phyloP scores from a whole-genome alignment of 2,113 vertebrate genomes.

The Oreotrochilus melanogaster region DNA sequence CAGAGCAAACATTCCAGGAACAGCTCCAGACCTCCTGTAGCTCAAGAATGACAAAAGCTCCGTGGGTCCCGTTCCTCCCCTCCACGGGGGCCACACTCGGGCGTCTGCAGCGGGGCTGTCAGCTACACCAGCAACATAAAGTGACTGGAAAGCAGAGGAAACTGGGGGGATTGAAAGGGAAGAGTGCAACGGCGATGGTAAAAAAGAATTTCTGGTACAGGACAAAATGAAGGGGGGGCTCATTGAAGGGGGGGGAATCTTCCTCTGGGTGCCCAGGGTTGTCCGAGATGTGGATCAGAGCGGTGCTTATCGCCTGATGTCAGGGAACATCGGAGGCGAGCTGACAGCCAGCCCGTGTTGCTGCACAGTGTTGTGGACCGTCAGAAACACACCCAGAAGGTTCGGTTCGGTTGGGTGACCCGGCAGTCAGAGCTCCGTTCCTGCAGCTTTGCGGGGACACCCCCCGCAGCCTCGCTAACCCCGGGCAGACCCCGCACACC shows the following conservation, averaged over 20 bases:
- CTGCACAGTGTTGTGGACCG: neutral
- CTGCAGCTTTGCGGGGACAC: too few species aligned
- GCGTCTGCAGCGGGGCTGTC: rapidly evolving
- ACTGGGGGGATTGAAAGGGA: neutral
- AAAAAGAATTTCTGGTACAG: neutral
- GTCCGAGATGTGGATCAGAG: neutral
- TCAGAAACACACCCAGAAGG: neutral
- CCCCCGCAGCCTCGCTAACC: too few species aligned
- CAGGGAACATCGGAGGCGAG: neutral
- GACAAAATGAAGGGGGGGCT: neutral
- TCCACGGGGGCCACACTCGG: neutral
- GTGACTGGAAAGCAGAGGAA: neutral
- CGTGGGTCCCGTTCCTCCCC: neutral
- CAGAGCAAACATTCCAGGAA: neutral
- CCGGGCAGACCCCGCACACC: too few species aligned
- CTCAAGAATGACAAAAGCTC: neutral
- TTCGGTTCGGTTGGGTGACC: too few species aligned
- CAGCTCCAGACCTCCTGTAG: neutral
- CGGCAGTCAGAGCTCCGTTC: too few species aligned
- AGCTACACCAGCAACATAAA: neutral
- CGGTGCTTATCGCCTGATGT: neutral
- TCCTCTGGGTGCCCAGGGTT: neutral
- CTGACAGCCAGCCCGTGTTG: neutral
- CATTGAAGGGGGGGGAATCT: too few species aligned
- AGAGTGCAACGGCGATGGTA: neutral